A percentile compares a stretch with the other conserved stretches of the same genome.
phyloP scores from a whole-genome alignment of 2,113 vertebrate genomes.

The Nesogale talazaci region DNA sequence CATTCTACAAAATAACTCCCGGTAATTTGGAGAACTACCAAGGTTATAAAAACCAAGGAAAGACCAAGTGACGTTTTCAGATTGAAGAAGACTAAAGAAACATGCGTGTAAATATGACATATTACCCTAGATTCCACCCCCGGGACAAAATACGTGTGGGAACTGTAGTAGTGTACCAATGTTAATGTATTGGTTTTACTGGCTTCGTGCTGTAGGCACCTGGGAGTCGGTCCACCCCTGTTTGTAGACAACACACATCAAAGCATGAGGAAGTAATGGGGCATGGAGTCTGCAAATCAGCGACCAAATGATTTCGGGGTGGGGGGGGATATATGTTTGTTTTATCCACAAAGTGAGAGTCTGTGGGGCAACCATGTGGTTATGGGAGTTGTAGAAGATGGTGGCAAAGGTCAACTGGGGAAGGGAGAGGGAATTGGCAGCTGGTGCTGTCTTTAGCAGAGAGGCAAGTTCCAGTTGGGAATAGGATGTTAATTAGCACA shows the following conservation, averaged over 20 bases:
- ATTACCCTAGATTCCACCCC: not conserved
- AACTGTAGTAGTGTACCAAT: too few species aligned
- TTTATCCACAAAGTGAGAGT: not conserved
- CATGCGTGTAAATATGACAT: not conserved
- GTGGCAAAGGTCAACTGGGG: not conserved
- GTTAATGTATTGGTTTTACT: too few species aligned
- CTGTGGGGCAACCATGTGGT: not conserved
- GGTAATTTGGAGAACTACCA: not conserved
- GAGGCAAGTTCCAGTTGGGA: not conserved
- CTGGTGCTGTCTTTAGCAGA: not conserved
- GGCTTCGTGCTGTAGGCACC: not conserved
- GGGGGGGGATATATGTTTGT: not conserved
- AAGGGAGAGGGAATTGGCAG: not conserved
- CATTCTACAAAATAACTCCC: not conserved
- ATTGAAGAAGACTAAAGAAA: constrained; percentile 4
- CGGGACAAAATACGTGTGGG: not conserved
- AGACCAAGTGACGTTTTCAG: not conserved
- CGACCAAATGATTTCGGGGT: not conserved
- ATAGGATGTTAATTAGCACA: not conserved
- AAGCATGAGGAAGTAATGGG: not conserved
- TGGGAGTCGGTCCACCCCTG: not conserved
- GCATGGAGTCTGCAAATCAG: not conserved
- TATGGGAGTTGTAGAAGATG: not conserved
- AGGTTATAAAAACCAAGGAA: not conserved
- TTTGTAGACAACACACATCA: not conserved